Base-by-base conservation (phyloP, 2,888 invertebrate genomes). In the Cryptus viduatorius region DNA sequence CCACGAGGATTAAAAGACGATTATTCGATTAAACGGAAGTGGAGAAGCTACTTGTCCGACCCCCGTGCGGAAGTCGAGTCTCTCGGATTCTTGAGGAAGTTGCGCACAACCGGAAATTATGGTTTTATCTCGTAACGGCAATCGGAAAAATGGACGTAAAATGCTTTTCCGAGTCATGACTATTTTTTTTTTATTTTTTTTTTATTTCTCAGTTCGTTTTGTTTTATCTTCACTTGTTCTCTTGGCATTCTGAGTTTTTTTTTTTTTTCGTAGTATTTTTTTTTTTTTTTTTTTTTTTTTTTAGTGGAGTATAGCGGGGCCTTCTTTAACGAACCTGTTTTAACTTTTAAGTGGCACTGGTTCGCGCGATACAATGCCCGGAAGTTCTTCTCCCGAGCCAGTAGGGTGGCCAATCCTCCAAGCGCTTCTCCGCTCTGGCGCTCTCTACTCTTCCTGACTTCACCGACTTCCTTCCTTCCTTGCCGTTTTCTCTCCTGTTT, bases 341-440 rank as follows among this genome's bases (percentile, higher is more conserved):
- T 88, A 91, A 91, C 90, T 90, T 91, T 91, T 89, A 91, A 91
- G 89, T 88, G 88, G 88, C 89, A 89, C 86, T 86, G 84, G 84
- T 84, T 61, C 64, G 76, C 84, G 79, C 84, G 84, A 89, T 89
- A 91, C 89, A 91, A 92, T 90, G 87, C 76, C 64, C 64, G 76
- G 64, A 76, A 82, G 50, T 82, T 71, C 69, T n/a, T 61, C 61
- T 61, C 69, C 1, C 64, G 37, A 44, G 68, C 56, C 24, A 29
- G 56, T 29, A 37, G 53, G 64, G 31, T 29, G 64, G 42, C 71
- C 75, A 72, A 83, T 76, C 65, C 67, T 31, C 75, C 71, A 19
- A 44, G 24, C 65, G 24, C 53, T 76, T 65, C 76, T 65, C 42
- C 50, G 86, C 77, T 83, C 77, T 69, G 67, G 37, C 44, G 42